A percentile compares a stretch with the other conserved stretches of the same genome.
Evolutionary conservation across 2,888 invertebrate species (phyloP).

Genomic region (Sphecodes monilicornis): DNA sequence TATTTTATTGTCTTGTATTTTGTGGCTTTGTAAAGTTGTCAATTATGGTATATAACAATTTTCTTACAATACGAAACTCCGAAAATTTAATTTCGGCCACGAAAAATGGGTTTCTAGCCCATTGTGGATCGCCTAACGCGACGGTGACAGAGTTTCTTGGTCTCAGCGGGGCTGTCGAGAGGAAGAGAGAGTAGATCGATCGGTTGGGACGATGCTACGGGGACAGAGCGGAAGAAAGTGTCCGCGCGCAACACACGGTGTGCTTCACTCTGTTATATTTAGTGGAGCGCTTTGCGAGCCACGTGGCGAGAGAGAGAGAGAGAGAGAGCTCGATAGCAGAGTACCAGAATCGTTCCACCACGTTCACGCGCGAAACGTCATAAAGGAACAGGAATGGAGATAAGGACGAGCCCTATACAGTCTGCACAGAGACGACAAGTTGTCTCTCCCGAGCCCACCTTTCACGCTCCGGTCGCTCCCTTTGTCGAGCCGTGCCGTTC

Average conservation of each 20-base stretch:
- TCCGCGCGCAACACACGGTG: neutral
- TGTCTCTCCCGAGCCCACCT: conserved; percentile 2
- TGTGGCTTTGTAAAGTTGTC: too few relatives aligned
- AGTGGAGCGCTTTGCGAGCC: conserved; percentile 14
- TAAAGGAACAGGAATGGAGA: conserved; percentile 25
- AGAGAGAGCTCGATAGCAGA: conserved; percentile 17
- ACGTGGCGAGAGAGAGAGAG: conserved; percentile 44
- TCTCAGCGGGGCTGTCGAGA: neutral
- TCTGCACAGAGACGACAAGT: conserved; percentile 7
- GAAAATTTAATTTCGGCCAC: neutral
- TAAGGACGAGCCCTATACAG: conserved; percentile 9
- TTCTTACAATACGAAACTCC: neutral
- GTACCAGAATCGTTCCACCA: conserved; percentile 8
- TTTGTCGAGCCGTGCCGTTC: neutral
- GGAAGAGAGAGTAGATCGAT: conserved; percentile 2
- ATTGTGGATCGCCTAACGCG: neutral
- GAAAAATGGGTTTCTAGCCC: neutral
- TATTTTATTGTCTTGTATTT: too few relatives aligned
- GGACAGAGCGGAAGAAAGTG: conserved; percentile 17
- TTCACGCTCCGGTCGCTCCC: conserved; percentile 1
- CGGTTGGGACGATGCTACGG: conserved; percentile 5
- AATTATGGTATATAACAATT: too few relatives aligned
- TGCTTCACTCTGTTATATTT: conserved; percentile 10
- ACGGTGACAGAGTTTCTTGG: conserved; percentile 2
- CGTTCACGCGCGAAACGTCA: conserved; percentile 26